Base-by-base conservation (phyloP, 2,888 invertebrate genomes). In the Hypolimnas misippus region DNA sequence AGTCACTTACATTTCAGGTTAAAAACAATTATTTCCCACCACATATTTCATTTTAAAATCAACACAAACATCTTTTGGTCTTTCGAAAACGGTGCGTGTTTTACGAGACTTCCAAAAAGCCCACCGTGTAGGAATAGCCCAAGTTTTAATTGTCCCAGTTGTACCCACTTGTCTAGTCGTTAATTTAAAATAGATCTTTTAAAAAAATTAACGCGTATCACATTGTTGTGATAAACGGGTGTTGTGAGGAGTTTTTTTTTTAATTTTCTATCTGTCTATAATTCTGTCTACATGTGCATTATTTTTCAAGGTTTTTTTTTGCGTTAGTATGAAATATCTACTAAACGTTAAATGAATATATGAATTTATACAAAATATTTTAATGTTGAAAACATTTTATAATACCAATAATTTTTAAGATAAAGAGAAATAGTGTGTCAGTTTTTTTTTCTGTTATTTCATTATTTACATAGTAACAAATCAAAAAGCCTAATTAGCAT, bases 101-200 rank as follows among this genome's bases (percentile, higher is more conserved):
- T 52, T 52, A 58, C 42, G 51, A 58, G 50, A 1, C 50, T 57
- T 58, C 52, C 42, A 42, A 58, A 58, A 58, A 42, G 49, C 49
- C 46, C 60, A 17, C 31, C 53, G 35, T 29, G 29, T 29, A 29
- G 29, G 14, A 6, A 17, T 25, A 12, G 17, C 59, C 19, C n/a
- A n/a, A 53, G 35, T 16, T 21, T 38, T 25, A 49, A 49, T 49
- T 54, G 58, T 62, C 58, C 44, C 61, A 66, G 65, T 65, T 65
- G 65, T 12, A 56, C 25, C 57, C 62, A 66, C 58, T 66, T 60
- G 60, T 50, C 51, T 14, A 38, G 51, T 46, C 38, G 17, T 57
- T 57, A 63, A 57, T 51, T 52, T 38, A 46, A 59, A 57, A 55
- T 58, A 55, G 51, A 52, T 7, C 33, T 42, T 44, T 42, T 17